These are phyloP conservation scores for Metridium senile DNA, from an alignment of 92 coral and sea anemone genomes.

Conservation along the genomic window DNA sequence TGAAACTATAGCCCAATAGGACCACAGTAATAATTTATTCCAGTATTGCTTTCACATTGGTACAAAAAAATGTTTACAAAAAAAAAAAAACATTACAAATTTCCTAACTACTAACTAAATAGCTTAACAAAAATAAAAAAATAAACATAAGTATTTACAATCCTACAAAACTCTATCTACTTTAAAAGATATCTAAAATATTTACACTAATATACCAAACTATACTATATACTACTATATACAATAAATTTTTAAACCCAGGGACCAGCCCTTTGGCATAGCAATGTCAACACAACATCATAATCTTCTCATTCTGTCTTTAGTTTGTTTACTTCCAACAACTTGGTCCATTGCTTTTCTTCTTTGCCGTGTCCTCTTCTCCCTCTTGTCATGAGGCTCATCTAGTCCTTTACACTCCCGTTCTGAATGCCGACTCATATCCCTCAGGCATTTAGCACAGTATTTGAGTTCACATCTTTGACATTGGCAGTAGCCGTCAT, in stretches of 20 bases:
- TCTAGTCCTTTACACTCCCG: slow-evolving; percentile 41
- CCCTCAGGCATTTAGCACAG: slow-evolving; percentile 51
- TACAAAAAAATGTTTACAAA: not conserved
- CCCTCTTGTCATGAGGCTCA: slow-evolving; percentile 7
- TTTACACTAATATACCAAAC: not conserved
- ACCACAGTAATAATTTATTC: not conserved
- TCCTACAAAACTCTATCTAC: not conserved
- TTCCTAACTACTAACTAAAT: slow-evolving; percentile 1
- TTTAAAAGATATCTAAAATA: not conserved
- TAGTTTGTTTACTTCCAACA: slow-evolving; percentile 47
- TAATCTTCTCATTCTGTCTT: slow-evolving; percentile 54
- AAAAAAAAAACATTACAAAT: not conserved
- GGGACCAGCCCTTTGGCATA: not conserved
- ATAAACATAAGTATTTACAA: slow-evolving; percentile 3
- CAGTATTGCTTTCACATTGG: not conserved
- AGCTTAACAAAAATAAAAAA: not conserved
- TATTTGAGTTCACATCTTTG: slow-evolving; percentile 63
- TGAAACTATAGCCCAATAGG: no score
- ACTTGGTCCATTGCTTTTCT: slow-evolving; percentile 28
- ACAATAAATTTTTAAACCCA: not conserved
- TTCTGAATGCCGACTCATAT: slow-evolving; percentile 10
- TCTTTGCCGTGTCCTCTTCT: slow-evolving; percentile 25
- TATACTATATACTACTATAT: not conserved
- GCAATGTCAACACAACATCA: not conserved
- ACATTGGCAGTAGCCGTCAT: slow-evolving; percentile 48